Percentiles rank a stretch among this genome's conserved stretches.
Evolutionary conservation across 2,797 vertebrate genomes (phyloP).

Genomic region (Lagorchestes hirsutus): DNA sequence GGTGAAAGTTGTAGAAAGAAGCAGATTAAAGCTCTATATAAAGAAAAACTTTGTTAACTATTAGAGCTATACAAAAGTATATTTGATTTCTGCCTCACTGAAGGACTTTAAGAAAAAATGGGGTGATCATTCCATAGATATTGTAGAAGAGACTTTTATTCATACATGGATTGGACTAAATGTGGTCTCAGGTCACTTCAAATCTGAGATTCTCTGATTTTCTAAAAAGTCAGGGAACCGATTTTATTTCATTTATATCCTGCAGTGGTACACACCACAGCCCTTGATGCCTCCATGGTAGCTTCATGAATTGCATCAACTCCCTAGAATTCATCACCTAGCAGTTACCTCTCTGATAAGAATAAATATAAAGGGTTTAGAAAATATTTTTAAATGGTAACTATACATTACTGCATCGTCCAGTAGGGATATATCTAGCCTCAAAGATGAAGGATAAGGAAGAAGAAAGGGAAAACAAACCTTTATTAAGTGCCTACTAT

Average conservation of each 20-base stretch:
- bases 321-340: not conserved
- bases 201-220: not conserved
- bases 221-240: not conserved
- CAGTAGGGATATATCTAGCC: too few relatives aligned
- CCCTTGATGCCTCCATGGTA: not conserved
- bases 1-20: not conserved
- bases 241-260: not conserved
- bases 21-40: not conserved
- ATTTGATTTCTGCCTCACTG: not conserved
- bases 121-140: not conserved
- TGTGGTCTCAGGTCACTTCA: not conserved
- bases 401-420: not conserved
- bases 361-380: not conserved
- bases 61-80: not conserved
- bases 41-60: not conserved
- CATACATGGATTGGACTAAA: not conserved
- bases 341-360: not conserved
- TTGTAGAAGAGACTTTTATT: not conserved
- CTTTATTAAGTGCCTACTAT: not conserved
- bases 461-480: not conserved
- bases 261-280: too few relatives aligned
- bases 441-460: too few relatives aligned
- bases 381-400: not conserved
- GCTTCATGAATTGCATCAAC: not conserved
- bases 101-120: not conserved